Conservation (phyloP, 92 coral and sea anemone genomes). For the Epizoanthus rinbou region DNA sequence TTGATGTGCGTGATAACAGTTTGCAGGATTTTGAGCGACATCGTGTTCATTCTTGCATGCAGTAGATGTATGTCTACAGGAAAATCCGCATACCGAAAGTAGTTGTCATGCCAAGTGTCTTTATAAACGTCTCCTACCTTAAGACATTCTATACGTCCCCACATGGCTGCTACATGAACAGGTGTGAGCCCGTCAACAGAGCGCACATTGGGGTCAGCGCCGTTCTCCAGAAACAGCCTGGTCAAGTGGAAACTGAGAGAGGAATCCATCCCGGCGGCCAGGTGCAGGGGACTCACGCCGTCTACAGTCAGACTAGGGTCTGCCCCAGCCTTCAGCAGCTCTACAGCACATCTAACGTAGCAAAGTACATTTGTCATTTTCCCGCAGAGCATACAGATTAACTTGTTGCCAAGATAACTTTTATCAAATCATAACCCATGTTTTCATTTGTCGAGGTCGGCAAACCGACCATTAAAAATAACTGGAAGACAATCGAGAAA, state of each 20-base stretch:
- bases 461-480: too few relatives aligned
- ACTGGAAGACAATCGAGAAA: too few relatives aligned
- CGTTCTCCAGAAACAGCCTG: constrained; percentile 78
- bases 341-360: constrained; percentile 56
- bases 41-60: too few relatives aligned
- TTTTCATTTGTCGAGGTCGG: too few relatives aligned
- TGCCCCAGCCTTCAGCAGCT: constrained; percentile 74
- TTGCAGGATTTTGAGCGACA: too few relatives aligned
- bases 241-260: constrained; percentile 80
- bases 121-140: constrained; percentile 61
- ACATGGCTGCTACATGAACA: constrained; percentile 94
- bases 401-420: too few relatives aligned
- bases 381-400: too few relatives aligned
- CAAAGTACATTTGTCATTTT: neutral
- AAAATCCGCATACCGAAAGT: too few relatives aligned
- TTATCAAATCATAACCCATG: too few relatives aligned
- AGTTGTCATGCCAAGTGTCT: neutral
- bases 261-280: constrained; percentile 81
- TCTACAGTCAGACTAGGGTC: constrained; percentile 76
- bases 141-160: constrained; percentile 86
- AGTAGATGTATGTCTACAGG: too few relatives aligned
- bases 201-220: constrained; percentile 81
- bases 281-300: constrained; percentile 83
- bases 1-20: neutral
- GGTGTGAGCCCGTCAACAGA: constrained; percentile 94